Evolutionary conservation across 2,888 invertebrate species (phyloP).

Genomic region (Pycnomerus fuliginosus): DNA sequence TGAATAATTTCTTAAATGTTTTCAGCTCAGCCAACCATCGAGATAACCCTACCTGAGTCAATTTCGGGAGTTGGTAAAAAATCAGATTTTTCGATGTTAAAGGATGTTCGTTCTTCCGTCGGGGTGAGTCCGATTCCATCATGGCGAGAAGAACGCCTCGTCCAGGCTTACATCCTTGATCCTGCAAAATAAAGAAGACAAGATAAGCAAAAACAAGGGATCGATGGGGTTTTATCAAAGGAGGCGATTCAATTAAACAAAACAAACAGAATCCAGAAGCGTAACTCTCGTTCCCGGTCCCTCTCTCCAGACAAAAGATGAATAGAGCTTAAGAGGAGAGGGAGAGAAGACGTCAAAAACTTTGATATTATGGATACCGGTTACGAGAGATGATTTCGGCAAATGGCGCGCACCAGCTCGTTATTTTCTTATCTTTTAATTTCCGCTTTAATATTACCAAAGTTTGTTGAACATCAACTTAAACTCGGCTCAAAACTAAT

Average conservation of each 20-base stretch:
- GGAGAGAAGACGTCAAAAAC: slow-evolving; percentile 17
- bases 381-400: slow-evolving; percentile 19
- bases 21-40: too few relatives aligned
- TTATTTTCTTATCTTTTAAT: slow-evolving; percentile 54
- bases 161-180: too few relatives aligned
- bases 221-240: slow-evolving; percentile 15
- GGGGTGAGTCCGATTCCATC: too few relatives aligned
- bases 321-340: slow-evolving; percentile 10
- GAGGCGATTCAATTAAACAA: slow-evolving; percentile 21
- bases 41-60: too few relatives aligned
- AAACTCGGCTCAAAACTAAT: slow-evolving; percentile 50
- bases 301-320: slow-evolving; percentile 12
- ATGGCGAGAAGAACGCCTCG: too few relatives aligned
- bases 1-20: too few relatives aligned
- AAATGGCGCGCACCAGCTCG: slow-evolving; percentile 32
- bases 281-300: not conserved
- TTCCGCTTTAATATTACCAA: slow-evolving; percentile 52
- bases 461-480: slow-evolving; percentile 40
- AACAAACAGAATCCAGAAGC: slow-evolving; percentile 13
- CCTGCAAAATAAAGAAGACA: too few relatives aligned
- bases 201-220: too few relatives aligned
- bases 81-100: too few relatives aligned
- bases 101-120: too few relatives aligned
- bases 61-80: too few relatives aligned
- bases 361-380: slow-evolving; percentile 15